Evolutionary conservation across 2,888 invertebrate species (phyloP).

Genomic region (Brachypalpus laphriformis): DNA sequence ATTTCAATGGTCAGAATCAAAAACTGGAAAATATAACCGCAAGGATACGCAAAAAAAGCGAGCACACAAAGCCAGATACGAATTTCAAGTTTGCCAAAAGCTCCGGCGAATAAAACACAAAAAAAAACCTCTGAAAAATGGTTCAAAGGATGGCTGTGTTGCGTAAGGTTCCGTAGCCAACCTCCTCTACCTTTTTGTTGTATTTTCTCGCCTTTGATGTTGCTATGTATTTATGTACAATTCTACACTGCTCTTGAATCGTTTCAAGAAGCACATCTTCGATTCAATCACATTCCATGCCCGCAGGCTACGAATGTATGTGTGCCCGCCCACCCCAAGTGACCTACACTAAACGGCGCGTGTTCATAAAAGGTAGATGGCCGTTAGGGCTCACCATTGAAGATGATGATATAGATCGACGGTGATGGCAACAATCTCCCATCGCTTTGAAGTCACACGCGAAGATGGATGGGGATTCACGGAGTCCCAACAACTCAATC

Average conservation of each 20-base stretch:
- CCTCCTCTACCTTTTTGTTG: neutral
- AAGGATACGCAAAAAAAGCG: constrained; percentile 1
- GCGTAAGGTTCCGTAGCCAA: neutral
- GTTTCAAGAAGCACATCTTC: constrained; percentile 15
- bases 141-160: constrained; percentile 6
- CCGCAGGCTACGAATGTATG: neutral
- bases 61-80: neutral
- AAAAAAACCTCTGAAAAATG: neutral
- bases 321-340: neutral
- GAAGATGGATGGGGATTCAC: neutral
- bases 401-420: constrained; percentile 24
- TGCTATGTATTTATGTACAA: constrained; percentile 27
- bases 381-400: constrained; percentile 7
- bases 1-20: constrained; percentile 8
- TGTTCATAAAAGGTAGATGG: neutral
- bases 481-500: constrained; percentile 25
- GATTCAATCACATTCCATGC: constrained; percentile 9
- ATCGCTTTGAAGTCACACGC: constrained; percentile 11
- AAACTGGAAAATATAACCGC: constrained; percentile 34
- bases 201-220: constrained; percentile 27
- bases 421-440: constrained; percentile 8
- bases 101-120: neutral
- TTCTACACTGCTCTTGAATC: constrained; percentile 1
- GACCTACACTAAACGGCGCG: neutral
- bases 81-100: constrained; percentile 7